A percentile compares a stretch with the other conserved stretches of the same genome.
Conservation (phyloP, 2,888 invertebrate genomes). For the Diogma glabrata region DNA sequence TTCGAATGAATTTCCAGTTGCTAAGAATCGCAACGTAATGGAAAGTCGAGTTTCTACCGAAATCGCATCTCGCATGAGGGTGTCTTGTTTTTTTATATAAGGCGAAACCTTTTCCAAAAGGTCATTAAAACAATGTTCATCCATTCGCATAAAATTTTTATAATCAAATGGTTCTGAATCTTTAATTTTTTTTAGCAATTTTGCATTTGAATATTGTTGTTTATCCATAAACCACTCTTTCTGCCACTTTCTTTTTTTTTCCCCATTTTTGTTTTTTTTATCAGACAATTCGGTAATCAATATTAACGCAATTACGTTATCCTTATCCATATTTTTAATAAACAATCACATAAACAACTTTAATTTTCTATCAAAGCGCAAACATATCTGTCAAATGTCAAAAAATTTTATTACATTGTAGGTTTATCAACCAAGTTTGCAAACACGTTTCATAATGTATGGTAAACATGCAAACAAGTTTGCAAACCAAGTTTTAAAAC, state of each 20-base stretch:
- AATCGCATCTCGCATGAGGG: background rate
- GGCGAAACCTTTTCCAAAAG: background rate
- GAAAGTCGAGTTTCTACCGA: background rate
- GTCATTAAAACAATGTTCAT: background rate
- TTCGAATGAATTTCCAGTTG: constrained; percentile 1
- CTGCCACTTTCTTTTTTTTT: background rate
- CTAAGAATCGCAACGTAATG: background rate
- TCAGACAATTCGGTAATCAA: too few relatives aligned
- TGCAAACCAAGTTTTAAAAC: too few relatives aligned
- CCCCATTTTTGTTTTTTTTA: too few relatives aligned
- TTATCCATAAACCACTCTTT: background rate
- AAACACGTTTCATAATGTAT: too few relatives aligned
- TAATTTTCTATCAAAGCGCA: too few relatives aligned
- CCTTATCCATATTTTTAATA: too few relatives aligned
- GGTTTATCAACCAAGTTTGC: too few relatives aligned
- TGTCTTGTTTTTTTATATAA: background rate
- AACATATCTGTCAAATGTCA: too few relatives aligned
- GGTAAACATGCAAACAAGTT: too few relatives aligned
- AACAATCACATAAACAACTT: too few relatives aligned
- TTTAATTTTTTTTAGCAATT: background rate
- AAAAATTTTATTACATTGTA: too few relatives aligned
- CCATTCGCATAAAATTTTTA: background rate
- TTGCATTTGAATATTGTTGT: constrained; percentile 1
- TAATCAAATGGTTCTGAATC: background rate
- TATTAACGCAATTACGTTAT: too few relatives aligned